Evolutionary conservation across 1,140 invertebrate genomes (phyloP).

Genomic region (Ips nitidus): DNA sequence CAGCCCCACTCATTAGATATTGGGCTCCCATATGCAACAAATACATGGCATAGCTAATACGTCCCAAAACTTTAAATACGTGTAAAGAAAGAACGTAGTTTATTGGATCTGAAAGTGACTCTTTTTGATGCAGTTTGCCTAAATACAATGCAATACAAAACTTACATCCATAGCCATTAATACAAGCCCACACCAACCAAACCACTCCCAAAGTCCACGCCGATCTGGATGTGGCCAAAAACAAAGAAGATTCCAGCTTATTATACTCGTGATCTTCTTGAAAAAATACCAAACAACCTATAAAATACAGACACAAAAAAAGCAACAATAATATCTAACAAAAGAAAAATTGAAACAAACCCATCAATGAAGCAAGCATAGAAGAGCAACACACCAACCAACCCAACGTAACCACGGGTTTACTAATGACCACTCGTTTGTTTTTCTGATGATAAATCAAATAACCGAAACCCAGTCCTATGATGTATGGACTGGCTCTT

Average conservation of each 20-base stretch:
- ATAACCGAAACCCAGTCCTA: conserved; percentile 42
- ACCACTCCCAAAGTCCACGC: conserved; percentile 42
- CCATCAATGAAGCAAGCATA: conserved; percentile 33
- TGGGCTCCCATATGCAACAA: conserved; percentile 41
- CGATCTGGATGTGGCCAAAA: conserved; percentile 39
- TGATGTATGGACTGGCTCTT: conserved; percentile 39
- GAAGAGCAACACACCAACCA: conserved; percentile 35
- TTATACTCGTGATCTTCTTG: conserved; percentile 43
- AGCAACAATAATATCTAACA: neutral
- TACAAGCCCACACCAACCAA: conserved; percentile 45
- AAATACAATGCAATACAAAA: neutral
- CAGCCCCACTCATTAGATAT: conserved; percentile 42
- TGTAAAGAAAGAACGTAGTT: conserved; percentile 38
- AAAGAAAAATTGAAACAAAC: conserved; percentile 1
- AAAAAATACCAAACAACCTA: conserved; percentile 40
- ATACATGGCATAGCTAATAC: conserved; percentile 42
- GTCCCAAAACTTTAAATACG: conserved; percentile 37
- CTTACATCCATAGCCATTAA: conserved; percentile 42
- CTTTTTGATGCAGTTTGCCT: neutral
- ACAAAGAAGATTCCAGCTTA: conserved; percentile 38
- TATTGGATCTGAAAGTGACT: conserved; percentile 37
- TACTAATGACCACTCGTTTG: conserved; percentile 21
- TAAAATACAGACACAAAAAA: neutral
- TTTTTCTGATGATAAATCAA: conserved; percentile 34
- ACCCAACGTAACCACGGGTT: conserved; percentile 18